These are phyloP conservation scores for Hemicentrotus pulcherrimus DNA, from an alignment of 35 echinoderm and acorn worm genomes.

Conservation along the genomic window DNA sequence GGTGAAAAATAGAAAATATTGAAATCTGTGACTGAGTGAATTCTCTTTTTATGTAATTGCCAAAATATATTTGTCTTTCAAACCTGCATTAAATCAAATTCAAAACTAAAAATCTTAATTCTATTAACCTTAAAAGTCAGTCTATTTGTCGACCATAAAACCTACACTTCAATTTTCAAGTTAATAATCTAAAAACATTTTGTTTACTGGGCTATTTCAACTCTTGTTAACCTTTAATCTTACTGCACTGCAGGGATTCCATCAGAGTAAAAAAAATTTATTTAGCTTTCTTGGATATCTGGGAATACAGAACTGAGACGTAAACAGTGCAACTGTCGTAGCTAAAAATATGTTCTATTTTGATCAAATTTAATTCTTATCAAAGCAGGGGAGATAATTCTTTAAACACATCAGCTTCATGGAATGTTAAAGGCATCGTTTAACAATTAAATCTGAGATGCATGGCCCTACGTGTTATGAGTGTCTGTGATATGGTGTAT, in stretches of 20 bases:
- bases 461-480: too few relatives aligned
- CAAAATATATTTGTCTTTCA: not conserved
- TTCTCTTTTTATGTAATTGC: too few relatives aligned
- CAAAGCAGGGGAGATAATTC: not conserved
- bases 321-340: not conserved
- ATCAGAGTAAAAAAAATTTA: not conserved
- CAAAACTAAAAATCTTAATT: not conserved
- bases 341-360: not conserved
- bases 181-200: not conserved
- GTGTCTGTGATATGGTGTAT: too few relatives aligned
- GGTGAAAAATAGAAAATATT: too few relatives aligned
- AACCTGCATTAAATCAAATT: not conserved
- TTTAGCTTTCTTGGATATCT: not conserved
- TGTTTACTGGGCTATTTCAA: not conserved
- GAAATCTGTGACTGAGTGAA: too few relatives aligned
- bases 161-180: not conserved
- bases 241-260: not conserved
- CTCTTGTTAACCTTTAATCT: not conserved
- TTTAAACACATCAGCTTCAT: not conserved
- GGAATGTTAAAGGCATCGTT: too few relatives aligned
- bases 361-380: not conserved
- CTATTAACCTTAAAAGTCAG: not conserved
- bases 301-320: not conserved
- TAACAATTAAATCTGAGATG: too few relatives aligned
- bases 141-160: not conserved